Base-by-base conservation (phyloP, 2,888 invertebrate genomes). In the Tribolium freemani region DNA sequence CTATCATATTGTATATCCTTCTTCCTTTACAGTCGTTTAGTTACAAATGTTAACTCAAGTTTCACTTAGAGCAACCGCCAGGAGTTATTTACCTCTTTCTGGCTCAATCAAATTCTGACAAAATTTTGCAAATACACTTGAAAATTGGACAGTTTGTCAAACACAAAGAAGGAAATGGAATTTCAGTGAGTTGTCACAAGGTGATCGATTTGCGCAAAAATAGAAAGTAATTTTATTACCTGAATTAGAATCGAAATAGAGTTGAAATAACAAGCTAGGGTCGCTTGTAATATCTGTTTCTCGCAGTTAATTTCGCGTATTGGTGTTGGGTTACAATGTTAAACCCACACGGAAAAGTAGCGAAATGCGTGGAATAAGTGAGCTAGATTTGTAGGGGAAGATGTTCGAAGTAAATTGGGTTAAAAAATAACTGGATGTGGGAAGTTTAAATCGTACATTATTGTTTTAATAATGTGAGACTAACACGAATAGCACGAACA, bases 1-100 rank as follows among this genome's bases (percentile, higher is more conserved):
- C 56, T 56, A 56, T 56, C 56, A 13, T 31, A 11, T 13, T 9
- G 9, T 26, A 56, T 56, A 26, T 56, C 38, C 38, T 56, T 31
- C 31, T 31, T 31, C 56, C n/a, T 56, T n/a, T 38, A 3, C 38
- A 38, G 38, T 38, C 38, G 38, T 48, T 48, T 48, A 48, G 38
- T 38, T 48, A 48, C 16, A 48, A 16, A 48, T 11, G 4, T 11
- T 11, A 48, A 48, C 11, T 48, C 48, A 38, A 3, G 8, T 38
- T 38, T 38, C 38, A 38, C 38, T 38, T 38, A 38, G 8, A 38
- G 38, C 9, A 38, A 38, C 9, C n/a, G n/a, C 38, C 8, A 9
- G 8, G 38, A 38, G 38, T 38, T 38, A 38, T 38, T 38, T 38
- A n/a, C 38, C n/a, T 38, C 8, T 38, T 38, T 38, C 26, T 26